These are phyloP conservation scores for Felis chaus DNA, from an alignment of 2,113 vertebrate species.

Conservation along the genomic window DNA sequence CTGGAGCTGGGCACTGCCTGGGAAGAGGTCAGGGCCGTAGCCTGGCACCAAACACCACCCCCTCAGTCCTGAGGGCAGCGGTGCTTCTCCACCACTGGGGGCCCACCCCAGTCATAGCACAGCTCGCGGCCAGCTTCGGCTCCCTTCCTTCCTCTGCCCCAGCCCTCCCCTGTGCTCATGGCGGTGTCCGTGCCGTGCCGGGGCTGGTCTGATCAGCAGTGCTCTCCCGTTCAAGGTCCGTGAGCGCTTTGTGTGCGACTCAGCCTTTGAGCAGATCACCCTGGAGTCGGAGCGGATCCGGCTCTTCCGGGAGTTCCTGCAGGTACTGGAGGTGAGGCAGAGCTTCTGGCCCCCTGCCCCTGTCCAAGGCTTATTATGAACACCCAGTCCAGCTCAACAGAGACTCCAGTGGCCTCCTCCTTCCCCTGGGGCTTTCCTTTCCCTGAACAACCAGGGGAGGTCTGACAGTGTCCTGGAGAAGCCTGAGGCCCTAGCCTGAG, in stretches of 20 bases:
- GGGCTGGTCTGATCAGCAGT: constrained; percentile 72
- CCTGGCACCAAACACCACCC: constrained; percentile 47
- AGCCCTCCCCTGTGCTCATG: constrained; percentile 67
- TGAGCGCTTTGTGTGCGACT: constrained; percentile 84
- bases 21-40: constrained; percentile 83
- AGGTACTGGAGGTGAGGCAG: constrained; percentile 83
- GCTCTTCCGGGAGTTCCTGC: constrained; percentile 85
- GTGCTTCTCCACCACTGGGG: constrained; percentile 60
- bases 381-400: background rate
- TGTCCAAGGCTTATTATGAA: background rate
- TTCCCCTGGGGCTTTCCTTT: background rate
- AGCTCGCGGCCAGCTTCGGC: constrained; percentile 51
- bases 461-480: background rate
- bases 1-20: constrained; percentile 83
- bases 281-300: constrained; percentile 86
- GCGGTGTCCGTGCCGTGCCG: constrained; percentile 49
- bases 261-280: constrained; percentile 86
- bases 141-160: constrained; percentile 65
- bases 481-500: background rate
- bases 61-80: constrained; percentile 66
- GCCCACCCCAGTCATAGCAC: constrained; percentile 52
- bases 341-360: background rate
- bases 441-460: background rate
- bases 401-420: background rate
- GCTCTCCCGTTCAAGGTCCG: constrained; percentile 82